These are phyloP conservation scores for Diorhabda sublineata DNA, from an alignment of 1,140 invertebrate genomes.

Conservation along the genomic window DNA sequence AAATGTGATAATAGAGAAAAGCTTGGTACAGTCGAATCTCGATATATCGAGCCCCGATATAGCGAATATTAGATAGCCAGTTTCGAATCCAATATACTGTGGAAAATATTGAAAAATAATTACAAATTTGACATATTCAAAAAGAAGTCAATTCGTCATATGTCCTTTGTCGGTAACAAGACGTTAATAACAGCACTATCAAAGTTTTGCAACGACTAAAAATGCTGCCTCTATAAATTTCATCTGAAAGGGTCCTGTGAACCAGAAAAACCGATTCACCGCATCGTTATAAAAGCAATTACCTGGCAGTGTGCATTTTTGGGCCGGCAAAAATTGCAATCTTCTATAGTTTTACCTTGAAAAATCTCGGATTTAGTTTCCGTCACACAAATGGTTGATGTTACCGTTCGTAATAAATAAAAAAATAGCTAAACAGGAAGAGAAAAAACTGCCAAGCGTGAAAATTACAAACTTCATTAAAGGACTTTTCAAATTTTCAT, in stretches of 20 bases:
- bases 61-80: too few relatives aligned
- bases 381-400: neutral
- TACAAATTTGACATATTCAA: too few relatives aligned
- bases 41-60: too few relatives aligned
- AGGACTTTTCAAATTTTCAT: slow-evolving; percentile 12
- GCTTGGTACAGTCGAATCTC: too few relatives aligned
- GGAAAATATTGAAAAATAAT: too few relatives aligned
- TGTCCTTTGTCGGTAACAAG: too few relatives aligned
- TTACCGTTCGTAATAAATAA: neutral
- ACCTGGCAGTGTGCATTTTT: neutral
- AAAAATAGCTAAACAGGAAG: neutral
- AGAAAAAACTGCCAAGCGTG: slow-evolving; percentile 5
- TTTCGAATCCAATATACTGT: too few relatives aligned
- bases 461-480: slow-evolving; percentile 12
- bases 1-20: too few relatives aligned
- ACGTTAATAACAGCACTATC: too few relatives aligned
- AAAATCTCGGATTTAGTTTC: neutral
- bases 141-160: too few relatives aligned
- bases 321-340: neutral
- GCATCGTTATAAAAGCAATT: slow-evolving; percentile 2
- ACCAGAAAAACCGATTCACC: neutral
- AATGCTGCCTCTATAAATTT: too few relatives aligned
- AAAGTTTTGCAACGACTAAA: too few relatives aligned
- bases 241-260: neutral
- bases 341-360: neutral